Conservation (phyloP, 2,113 vertebrate species). For the Rhea pennata region DNA sequence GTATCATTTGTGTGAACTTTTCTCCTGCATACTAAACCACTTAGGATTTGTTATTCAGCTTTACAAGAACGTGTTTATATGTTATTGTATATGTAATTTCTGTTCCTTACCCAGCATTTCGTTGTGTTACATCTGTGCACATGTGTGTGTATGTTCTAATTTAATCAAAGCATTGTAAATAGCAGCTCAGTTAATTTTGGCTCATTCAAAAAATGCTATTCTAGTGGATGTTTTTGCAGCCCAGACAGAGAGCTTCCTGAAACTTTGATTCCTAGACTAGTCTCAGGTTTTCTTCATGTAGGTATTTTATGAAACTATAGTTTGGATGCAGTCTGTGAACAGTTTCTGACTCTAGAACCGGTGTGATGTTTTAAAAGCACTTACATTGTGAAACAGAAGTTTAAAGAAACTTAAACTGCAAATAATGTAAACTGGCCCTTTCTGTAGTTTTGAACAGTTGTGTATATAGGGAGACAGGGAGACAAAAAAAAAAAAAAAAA, state of each 20-base stretch:
- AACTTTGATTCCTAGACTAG: not conserved
- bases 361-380: not conserved
- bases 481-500: not conserved
- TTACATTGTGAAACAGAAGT: not conserved
- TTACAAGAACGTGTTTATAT: not conserved
- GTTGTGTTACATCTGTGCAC: rapidly evolving
- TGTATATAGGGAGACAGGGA: not conserved
- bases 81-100: not conserved
- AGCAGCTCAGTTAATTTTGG: not conserved
- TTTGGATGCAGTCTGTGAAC: not conserved
- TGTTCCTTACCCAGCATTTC: not conserved
- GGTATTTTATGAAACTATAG: not conserved
- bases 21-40: rapidly evolving
- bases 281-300: not conserved
- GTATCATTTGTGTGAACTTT: not conserved
- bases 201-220: not conserved
- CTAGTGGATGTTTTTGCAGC: not conserved
- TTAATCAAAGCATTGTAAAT: not conserved
- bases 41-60: not conserved
- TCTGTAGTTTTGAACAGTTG: not conserved
- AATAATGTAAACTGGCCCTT: not conserved
- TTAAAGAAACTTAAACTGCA: not conserved
- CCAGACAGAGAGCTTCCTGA: not conserved
- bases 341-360: not conserved
- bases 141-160: not conserved